These are phyloP conservation scores for Tenualosa ilisha DNA, from an alignment of 2,797 vertebrate species.

Conservation along the genomic window DNA sequence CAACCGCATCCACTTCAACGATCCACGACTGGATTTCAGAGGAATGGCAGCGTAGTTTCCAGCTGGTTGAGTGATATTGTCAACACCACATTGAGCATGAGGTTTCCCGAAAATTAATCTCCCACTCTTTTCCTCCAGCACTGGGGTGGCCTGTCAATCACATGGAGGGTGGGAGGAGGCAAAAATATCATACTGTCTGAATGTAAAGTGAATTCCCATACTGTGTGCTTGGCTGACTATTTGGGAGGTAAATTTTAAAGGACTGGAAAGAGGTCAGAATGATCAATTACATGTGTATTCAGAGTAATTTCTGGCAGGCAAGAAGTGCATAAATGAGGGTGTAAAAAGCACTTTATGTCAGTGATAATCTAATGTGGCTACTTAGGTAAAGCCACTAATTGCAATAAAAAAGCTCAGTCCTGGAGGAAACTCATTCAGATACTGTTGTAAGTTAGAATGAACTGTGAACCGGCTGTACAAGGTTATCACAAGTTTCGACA, in stretches of 20 bases:
- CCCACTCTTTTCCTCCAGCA: neutral
- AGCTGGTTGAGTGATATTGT: slow-evolving; percentile 6
- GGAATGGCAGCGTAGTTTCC: neutral
- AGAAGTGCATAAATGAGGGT: neutral
- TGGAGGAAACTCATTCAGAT: neutral
- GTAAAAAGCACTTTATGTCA: neutral
- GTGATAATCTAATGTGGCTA: neutral
- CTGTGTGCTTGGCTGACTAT: neutral
- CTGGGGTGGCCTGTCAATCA: slow-evolving; percentile 19
- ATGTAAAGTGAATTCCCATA: neutral
- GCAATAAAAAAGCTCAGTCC: neutral
- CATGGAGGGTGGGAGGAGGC: neutral
- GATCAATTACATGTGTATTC: neutral
- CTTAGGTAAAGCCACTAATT: neutral
- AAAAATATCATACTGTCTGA: neutral
- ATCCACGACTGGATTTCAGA: neutral
- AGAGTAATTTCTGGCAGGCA: neutral
- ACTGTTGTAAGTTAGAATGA: neutral
- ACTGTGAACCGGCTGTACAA: neutral
- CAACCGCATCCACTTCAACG: neutral
- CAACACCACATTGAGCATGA: neutral
- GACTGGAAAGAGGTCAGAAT: neutral
- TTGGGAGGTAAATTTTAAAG: neutral
- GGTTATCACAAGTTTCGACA: neutral
- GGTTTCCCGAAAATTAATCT: neutral